Conservation (phyloP, 2,888 invertebrate genomes). For the Microplitis deprimator region DNA sequence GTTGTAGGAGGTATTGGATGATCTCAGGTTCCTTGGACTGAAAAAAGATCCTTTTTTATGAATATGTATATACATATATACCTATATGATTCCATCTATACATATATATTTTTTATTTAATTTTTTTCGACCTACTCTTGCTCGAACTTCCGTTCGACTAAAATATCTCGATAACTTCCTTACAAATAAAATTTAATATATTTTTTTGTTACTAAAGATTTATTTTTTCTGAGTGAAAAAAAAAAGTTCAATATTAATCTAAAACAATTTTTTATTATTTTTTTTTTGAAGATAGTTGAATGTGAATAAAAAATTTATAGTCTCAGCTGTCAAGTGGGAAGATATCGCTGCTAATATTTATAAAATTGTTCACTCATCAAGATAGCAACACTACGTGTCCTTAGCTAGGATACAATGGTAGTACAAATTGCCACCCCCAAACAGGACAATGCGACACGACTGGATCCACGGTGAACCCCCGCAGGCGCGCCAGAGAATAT, state of each 20-base stretch:
- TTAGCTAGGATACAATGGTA: constrained; percentile 54
- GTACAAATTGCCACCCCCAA: constrained; percentile 60
- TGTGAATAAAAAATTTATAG: constrained; percentile 14
- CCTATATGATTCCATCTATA: constrained; percentile 35
- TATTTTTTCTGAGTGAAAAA: constrained; percentile 5
- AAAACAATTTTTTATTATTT: neutral
- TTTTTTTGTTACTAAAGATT: neutral
- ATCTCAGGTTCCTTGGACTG: constrained; percentile 43
- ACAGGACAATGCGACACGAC: constrained; percentile 56
- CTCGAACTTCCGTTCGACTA: constrained; percentile 32
- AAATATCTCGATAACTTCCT: constrained; percentile 21
- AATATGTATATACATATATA: constrained; percentile 21
- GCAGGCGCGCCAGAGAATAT: neutral
- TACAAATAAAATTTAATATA: constrained; percentile 14
- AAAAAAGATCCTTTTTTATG: constrained; percentile 20
- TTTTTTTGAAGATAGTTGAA: neutral
- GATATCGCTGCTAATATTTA: constrained; percentile 41
- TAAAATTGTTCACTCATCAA: constrained; percentile 58
- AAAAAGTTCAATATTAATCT: constrained; percentile 21
- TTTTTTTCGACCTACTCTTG: constrained; percentile 23
- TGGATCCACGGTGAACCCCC: constrained; percentile 39
- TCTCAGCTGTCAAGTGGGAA: constrained; percentile 34
- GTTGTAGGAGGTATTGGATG: constrained; percentile 38
- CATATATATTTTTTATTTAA: constrained; percentile 26
- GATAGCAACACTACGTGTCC: constrained; percentile 56